phyloP scores from a whole-genome alignment of 2,113 vertebrate genomes.

The Pollimyrus isidori region DNA sequence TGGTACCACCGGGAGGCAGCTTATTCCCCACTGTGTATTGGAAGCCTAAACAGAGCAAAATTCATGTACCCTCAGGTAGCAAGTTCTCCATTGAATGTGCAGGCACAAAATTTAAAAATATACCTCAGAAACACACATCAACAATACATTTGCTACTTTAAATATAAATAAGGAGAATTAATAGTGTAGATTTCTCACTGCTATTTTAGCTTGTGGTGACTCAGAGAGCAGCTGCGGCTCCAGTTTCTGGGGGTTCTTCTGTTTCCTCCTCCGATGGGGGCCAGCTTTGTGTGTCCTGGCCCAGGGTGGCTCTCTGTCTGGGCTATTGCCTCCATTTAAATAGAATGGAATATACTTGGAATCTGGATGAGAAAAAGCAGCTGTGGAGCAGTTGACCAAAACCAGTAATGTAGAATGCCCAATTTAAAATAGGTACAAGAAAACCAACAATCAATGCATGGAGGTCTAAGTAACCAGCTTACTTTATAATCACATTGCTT shows the following conservation, averaged over 20 bases:
- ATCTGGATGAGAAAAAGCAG: neutral
- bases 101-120: neutral
- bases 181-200: slow-evolving; percentile 29
- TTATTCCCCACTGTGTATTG: neutral
- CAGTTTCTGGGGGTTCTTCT: slow-evolving; percentile 25
- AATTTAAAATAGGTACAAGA: neutral
- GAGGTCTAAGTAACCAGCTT: neutral
- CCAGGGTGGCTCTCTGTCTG: neutral
- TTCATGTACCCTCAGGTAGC: neutral
- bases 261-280: slow-evolving; percentile 27
- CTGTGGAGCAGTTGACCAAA: neutral
- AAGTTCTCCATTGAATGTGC: neutral
- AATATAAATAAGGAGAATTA: neutral
- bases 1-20: neutral
- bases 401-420: neutral
- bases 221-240: neutral
- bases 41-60: neutral
- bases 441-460: neutral
- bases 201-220: neutral
- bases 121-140: neutral
- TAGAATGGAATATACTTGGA: neutral
- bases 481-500: neutral
- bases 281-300: neutral
- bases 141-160: neutral
- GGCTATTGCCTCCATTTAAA: neutral